Percentiles rank a stretch among this genome's conserved stretches.
These are phyloP conservation scores for Dinoponera quadriceps DNA, from an alignment of 1,140 invertebrate species.

Conservation along the genomic window DNA sequence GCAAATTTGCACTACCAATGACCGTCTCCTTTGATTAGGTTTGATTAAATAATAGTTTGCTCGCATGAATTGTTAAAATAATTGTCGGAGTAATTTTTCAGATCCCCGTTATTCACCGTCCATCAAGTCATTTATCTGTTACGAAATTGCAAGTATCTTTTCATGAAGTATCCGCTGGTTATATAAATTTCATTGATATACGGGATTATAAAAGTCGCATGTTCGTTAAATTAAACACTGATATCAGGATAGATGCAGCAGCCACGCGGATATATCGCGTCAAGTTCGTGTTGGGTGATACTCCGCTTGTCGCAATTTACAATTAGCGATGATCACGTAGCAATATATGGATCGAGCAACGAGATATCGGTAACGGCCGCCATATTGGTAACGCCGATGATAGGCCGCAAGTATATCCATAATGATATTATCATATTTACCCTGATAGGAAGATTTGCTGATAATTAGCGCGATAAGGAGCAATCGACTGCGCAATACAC, in stretches of 20 bases:
- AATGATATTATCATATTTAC: conserved; percentile 80
- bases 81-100: no score
- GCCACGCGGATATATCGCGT: not conserved
- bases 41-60: not conserved
- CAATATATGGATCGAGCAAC: conserved; percentile 32
- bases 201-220: no score
- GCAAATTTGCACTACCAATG: not conserved
- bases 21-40: not conserved
- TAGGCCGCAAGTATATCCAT: conserved; percentile 68
- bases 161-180: no score
- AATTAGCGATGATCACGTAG: conserved; percentile 54
- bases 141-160: no score
- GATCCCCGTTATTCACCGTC: no score
- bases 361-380: conserved; percentile 75
- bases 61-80: no score
- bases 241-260: not conserved
- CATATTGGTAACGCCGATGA: conserved; percentile 75
- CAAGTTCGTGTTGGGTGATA: not conserved
- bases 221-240: not conserved
- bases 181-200: no score
- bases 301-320: conserved; percentile 51
- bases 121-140: no score
- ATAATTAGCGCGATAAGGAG: conserved; percentile 79
- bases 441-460: conserved; percentile 82
- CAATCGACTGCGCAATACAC: conserved; percentile 75